phyloP scores from a whole-genome alignment of 1,140 invertebrate species.

The Periplaneta americana region DNA sequence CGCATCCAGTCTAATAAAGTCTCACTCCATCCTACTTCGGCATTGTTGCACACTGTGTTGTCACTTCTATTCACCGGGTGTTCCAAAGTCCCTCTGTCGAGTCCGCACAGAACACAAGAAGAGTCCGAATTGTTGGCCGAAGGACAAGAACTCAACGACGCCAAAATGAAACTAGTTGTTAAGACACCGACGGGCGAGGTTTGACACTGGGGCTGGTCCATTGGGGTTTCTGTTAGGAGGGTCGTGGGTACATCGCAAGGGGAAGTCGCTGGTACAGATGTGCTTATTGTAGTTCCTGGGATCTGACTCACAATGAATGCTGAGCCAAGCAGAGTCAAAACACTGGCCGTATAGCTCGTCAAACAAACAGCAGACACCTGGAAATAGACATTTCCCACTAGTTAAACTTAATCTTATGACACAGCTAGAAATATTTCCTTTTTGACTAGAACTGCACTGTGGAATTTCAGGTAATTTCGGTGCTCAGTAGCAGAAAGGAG shows the following conservation, averaged over 20 bases:
- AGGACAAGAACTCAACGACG: slow-evolving; percentile 1
- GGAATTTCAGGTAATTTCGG: too few relatives aligned
- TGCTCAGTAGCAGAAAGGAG: too few relatives aligned
- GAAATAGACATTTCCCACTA: slow-evolving; percentile 21
- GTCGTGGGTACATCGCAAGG: background rate
- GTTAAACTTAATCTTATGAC: too few relatives aligned
- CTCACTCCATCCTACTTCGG: background rate
- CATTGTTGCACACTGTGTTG: background rate
- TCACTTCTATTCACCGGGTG: background rate
- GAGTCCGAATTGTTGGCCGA: background rate
- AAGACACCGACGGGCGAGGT: background rate
- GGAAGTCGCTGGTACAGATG: background rate
- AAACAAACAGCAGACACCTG: slow-evolving; percentile 57
- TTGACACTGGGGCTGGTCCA: background rate
- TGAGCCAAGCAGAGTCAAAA: slow-evolving; percentile 65
- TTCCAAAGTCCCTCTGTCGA: background rate
- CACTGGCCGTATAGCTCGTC: slow-evolving; percentile 62
- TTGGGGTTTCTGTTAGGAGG: background rate
- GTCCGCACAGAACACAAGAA: background rate
- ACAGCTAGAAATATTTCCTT: too few relatives aligned
- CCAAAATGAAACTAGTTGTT: background rate
- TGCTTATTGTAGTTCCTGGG: slow-evolving; percentile 21
- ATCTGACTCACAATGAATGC: slow-evolving; percentile 55
- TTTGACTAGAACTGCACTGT: too few relatives aligned
- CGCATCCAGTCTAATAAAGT: background rate